Evolutionary conservation across 2,113 vertebrate species (phyloP), one percentile per base, ranked within the genome.

Genomic region (Bujurquina vittata): DNA sequence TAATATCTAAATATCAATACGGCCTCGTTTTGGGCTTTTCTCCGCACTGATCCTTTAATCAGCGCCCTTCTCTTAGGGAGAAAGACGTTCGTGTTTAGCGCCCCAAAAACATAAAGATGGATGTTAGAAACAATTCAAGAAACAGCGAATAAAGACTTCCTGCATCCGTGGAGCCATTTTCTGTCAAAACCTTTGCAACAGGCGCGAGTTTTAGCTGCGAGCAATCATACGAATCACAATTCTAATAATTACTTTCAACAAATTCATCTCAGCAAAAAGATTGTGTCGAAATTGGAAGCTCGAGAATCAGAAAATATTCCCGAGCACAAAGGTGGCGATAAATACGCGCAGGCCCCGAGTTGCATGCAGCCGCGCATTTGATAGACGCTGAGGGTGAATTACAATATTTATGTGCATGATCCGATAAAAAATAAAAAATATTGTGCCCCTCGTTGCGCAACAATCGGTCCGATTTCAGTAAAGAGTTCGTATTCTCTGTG

Each of bases 81-180:
- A 49, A 69, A 29, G 4, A 18, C 22, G 40, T 9, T 69, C 40
- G 10, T 69, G 23, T 49, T 69, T 69, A 69, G 63, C 63, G 63
- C 63, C 40, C 46, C 49, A 49, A 69, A 69, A 49, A 67, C 40
- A 11, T 29, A 67, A 23, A 29, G 46, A 67, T 49, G 40, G 40
- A 29, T 49, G 35, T 31, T 46, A 15, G 69, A 52, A 37, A 26
- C 7, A 67, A 67, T 33, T 46, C 22, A 33, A 77, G 58, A 76
- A 77, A 83, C 3, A 67, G 35, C 18, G 14, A 76, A 79, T 20
- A 23, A 75, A 57, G 17, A 86, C 77, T 88, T 89, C 87, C 88
- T 86, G 81, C 76, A 88, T 72, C 76, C 2, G 12, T 8, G 18
- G 67, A 33, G 29, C 46, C 2, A 4, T 8, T 72, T 49, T 72